Percentiles rank a stretch among this genome's conserved stretches.
Conservation (phyloP, 2,888 invertebrate genomes). For the Holacanthella duospinosa region DNA sequence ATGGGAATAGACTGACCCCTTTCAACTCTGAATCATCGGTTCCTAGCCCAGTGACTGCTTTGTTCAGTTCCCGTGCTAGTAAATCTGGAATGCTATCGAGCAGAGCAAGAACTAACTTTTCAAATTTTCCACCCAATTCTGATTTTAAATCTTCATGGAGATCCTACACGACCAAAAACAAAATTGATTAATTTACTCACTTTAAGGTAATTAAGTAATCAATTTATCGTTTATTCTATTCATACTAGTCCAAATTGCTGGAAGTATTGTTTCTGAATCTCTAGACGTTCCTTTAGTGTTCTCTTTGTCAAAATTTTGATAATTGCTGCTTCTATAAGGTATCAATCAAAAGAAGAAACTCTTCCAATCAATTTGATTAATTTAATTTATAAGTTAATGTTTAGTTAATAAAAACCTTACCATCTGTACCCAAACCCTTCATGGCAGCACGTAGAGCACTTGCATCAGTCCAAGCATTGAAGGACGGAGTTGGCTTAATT, state of each 20-base stretch:
- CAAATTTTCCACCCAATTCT: constrained; percentile 65
- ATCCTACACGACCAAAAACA: constrained; percentile 44
- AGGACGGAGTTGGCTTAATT: constrained; percentile 46
- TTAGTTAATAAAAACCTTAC: neutral
- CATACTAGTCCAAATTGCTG: constrained; percentile 46
- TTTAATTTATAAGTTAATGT: neutral
- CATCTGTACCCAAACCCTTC: constrained; percentile 54
- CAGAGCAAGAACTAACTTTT: constrained; percentile 59
- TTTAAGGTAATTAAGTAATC: neutral
- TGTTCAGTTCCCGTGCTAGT: constrained; percentile 42
- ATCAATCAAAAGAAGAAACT: neutral
- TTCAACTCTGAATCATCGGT: constrained; percentile 43
- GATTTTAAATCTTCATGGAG: constrained; percentile 58
- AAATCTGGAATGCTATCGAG: constrained; percentile 51
- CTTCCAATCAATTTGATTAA: neutral
- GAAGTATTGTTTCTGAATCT: constrained; percentile 52
- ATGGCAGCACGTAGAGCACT: constrained; percentile 56
- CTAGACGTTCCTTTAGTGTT: constrained; percentile 60
- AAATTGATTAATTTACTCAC: neutral
- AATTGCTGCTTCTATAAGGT: constrained; percentile 45
- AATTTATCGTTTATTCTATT: neutral
- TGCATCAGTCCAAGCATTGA: constrained; percentile 57
- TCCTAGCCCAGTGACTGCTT: constrained; percentile 39
- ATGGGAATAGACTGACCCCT: constrained; percentile 21
- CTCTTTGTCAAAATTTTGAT: constrained; percentile 60